Conservation (phyloP, 2,888 invertebrate species). For the Caenorhabditis imperialis region DNA sequence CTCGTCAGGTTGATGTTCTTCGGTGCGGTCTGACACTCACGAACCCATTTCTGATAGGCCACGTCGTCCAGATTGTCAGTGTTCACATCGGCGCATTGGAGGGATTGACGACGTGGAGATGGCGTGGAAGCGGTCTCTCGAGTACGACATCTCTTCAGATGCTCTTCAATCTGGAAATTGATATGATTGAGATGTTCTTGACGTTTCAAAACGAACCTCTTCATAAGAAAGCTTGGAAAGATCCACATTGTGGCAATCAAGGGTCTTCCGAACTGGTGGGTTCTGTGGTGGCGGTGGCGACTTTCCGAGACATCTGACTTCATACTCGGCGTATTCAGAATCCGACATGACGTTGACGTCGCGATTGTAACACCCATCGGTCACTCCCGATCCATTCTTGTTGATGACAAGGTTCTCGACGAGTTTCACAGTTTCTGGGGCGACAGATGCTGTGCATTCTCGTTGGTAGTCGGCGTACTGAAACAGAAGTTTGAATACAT, state of each 20-base stretch:
- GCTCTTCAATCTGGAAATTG: slow-evolving; percentile 31
- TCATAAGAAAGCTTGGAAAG: slow-evolving; percentile 22
- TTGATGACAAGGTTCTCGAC: slow-evolving; percentile 14
- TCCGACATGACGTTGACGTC: slow-evolving; percentile 36
- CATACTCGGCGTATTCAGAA: slow-evolving; percentile 30
- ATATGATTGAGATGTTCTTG: neutral
- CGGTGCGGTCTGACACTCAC: slow-evolving; percentile 14
- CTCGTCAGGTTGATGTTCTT: slow-evolving; percentile 17
- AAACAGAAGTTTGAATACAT: neutral
- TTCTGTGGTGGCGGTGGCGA: neutral
- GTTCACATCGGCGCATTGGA: slow-evolving; percentile 27
- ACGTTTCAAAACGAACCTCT: slow-evolving; percentile 1
- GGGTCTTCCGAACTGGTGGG: neutral
- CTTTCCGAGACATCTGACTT: slow-evolving; percentile 20
- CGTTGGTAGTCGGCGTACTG: slow-evolving; percentile 31
- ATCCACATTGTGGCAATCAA: slow-evolving; percentile 39
- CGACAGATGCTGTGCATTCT: neutral
- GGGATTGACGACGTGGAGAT: slow-evolving; percentile 33
- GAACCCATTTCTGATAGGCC: slow-evolving; percentile 25
- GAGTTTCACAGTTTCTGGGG: slow-evolving; percentile 1
- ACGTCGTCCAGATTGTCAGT: slow-evolving; percentile 16
- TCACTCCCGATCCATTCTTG: neutral
- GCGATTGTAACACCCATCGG: slow-evolving; percentile 31
- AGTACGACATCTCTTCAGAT: slow-evolving; percentile 19
- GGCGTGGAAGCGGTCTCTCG: slow-evolving; percentile 30